Conservation (phyloP, 2,888 invertebrate genomes). For the Belgica antarctica region DNA sequence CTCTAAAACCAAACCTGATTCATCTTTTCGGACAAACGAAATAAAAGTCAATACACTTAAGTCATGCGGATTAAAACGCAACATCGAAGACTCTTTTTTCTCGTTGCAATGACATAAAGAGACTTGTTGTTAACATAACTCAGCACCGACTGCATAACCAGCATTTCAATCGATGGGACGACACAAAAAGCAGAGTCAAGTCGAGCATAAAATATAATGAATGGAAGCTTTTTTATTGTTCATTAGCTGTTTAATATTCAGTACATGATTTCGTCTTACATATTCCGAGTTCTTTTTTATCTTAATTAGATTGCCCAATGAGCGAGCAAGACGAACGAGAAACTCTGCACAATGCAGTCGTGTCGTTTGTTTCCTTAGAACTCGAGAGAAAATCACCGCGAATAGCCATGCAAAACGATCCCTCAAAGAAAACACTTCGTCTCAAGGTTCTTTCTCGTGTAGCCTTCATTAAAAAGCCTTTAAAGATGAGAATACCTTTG, state of each 20-base stretch:
- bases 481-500: slow-evolving; percentile 35
- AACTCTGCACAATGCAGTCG: neutral
- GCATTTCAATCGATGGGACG: neutral
- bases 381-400: neutral
- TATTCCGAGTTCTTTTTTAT: slow-evolving; percentile 18
- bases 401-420: neutral
- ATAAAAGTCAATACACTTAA: no score
- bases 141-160: neutral
- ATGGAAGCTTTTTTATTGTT: slow-evolving; percentile 37
- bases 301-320: slow-evolving; percentile 43
- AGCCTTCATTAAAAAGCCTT: slow-evolving; percentile 29
- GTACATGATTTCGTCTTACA: slow-evolving; percentile 31
- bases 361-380: neutral
- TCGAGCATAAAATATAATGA: slow-evolving; percentile 34
- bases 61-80: no score
- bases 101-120: no score
- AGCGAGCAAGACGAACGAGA: neutral
- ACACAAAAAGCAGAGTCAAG: neutral
- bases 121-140: neutral
- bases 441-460: slow-evolving; percentile 34
- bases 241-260: slow-evolving; percentile 43
- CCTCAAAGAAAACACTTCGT: slow-evolving; percentile 26
- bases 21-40: no score
- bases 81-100: no score
- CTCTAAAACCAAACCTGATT: no score